Base-by-base conservation (phyloP, 1,140 invertebrate species). In the Hyphantria cunea region DNA sequence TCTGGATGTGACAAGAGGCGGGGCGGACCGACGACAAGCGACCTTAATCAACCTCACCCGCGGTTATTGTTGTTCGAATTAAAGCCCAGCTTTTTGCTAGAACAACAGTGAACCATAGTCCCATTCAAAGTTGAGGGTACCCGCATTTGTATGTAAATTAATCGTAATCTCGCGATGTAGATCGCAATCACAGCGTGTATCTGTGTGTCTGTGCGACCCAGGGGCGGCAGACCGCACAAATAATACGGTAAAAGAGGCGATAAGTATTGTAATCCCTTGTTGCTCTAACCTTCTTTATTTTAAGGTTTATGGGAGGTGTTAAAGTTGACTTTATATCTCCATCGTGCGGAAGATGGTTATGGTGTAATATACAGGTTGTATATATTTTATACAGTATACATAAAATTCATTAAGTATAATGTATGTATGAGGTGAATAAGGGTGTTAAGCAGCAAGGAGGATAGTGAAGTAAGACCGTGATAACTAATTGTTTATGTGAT, bases 81-180 rank as follows among this genome's bases (percentile, higher is more conserved):
- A 86, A 82, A 72, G 50, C 74, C 64, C 68, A 15, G 80, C 78
- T 88, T 89, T 89, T 89, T 89, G 85, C 75, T 79, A 72, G 75
- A 84, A 85, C 84, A 86, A 84, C 82, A 79, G 74, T 55, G 68
- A 68, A 65, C 68, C 67, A 68, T 68, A 58, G 66, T 63, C 70
- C 79, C 84, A 81, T 86, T 84, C 78, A 80, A 86, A 88, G 64
- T 84, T 80, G 66, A 76, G 66, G 74, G 77, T 72, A 68, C 63
- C 44, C 69, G 76, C 76, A 89, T 89, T 89, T 86, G 84, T 86
- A 89, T 88, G 86, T 82, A 86, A 89, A 89, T 89, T 75, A 86
- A 76, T 69, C 75, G 82, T 83, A 86, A 87, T 86, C 82, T 85
- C 64, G 67, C 68, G 50, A 53, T 55, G 70, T 70, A 65, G 75